Conservation (phyloP, 2,888 invertebrate species). For the Drosophila vallismaia region DNA sequence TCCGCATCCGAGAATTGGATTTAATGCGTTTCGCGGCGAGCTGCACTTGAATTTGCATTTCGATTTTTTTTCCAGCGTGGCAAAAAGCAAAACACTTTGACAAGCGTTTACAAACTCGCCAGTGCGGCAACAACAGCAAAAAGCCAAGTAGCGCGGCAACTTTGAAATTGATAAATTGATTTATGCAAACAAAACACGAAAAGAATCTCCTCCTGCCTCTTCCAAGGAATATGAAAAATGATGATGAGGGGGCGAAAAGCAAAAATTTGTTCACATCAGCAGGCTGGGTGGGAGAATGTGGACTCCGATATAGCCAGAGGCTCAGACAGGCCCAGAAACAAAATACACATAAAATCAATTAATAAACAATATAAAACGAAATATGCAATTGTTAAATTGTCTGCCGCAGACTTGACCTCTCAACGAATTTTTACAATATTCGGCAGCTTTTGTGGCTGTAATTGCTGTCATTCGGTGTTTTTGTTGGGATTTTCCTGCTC, state of each 20-base stretch:
- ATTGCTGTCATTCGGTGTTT: constrained; percentile 22
- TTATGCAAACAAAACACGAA: constrained; percentile 61
- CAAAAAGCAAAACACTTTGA: constrained; percentile 75
- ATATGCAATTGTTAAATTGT: constrained; percentile 44
- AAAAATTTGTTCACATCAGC: constrained; percentile 7
- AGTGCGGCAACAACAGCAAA: constrained; percentile 53
- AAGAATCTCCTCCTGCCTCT: constrained; percentile 13
- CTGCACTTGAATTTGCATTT: constrained; percentile 66
- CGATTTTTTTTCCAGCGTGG: constrained; percentile 57
- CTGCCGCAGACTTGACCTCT: constrained; percentile 34
- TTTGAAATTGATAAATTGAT: constrained; percentile 79
- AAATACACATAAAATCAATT: constrained; percentile 40
- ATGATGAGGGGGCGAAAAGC: constrained; percentile 22
- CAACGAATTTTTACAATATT: constrained; percentile 25
- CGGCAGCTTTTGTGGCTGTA: constrained; percentile 34
- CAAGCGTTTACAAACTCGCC: constrained; percentile 73
- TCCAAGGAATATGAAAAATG: constrained; percentile 63
- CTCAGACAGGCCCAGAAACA: constrained; percentile 23
- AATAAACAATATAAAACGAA: constrained; percentile 35
- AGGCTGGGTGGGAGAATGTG: background rate
- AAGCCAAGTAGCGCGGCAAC: constrained; percentile 52
- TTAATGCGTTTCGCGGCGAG: constrained; percentile 66
- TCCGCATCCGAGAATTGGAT: constrained; percentile 42
- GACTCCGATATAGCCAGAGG: background rate
- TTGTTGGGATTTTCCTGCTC: constrained; percentile 11